Evolutionary conservation across 2,797 vertebrate genomes (phyloP), one percentile per base, ranked within the genome.

Genomic region (Sebastiscus albofasciatus): DNA sequence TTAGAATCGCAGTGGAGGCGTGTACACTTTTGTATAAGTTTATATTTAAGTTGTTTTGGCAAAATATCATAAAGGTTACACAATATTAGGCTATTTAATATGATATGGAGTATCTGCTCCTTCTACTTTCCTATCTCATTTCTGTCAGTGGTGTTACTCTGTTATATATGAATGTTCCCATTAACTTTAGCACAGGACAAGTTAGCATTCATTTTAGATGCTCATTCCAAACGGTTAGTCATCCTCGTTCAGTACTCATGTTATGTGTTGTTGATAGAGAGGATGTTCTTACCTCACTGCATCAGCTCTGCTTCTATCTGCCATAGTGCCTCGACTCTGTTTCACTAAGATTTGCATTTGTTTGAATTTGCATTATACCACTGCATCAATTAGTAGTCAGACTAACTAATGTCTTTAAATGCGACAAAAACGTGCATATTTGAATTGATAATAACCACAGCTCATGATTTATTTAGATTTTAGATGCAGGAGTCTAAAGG

Each of bases 231-330:
- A 13, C 62, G 58, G 49, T 69, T 10, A 49, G 64, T 65, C 3
- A 18, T 55, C 11, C 12, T 20, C 16, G 29, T 22, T 69, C 39
- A n/a, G 29, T 18, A 42, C 52, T 39, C 33, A 18, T 71, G 5
- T 22, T 54, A 8, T 82, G 18, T 46, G 77, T 80, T 76, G 75
- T 75, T 67, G 26, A 77, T 84, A 2, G 20, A 24, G 12, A 65
- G 49, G 58, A 34, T 67, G 12, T 39, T 42, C 31, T 64, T 59
- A 3, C 14, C 22, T 69, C 49, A 18, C 26, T 61, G 66, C 36
- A 33, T 8, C 72, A 72, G 24, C 74, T 65, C 52, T 62, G 42
- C 14, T 16, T 61, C 58, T 18, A 2, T 20, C 26, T 36, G 71
- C 61, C 33, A 3, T 76, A 22, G 11, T 49, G 55, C 6, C 31